phyloP scores from a whole-genome alignment of 2,888 invertebrate genomes.

The Morinoia aosen region DNA sequence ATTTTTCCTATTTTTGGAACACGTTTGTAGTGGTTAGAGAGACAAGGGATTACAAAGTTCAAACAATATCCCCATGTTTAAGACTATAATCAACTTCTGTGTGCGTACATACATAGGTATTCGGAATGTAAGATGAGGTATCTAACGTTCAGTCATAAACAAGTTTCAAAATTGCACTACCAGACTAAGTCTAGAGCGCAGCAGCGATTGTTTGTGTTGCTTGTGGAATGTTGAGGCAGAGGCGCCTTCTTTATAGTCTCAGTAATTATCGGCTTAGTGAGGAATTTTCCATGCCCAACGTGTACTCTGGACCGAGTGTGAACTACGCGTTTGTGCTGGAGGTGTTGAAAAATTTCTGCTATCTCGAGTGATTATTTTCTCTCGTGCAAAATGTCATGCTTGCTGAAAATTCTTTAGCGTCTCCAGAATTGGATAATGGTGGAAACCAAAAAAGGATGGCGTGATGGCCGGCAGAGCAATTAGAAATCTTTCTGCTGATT shows the following conservation, averaged over 20 bases:
- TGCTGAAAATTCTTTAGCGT: background rate
- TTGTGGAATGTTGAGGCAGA: background rate
- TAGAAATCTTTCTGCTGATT: background rate
- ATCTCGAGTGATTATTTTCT: background rate
- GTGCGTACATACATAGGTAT: background rate
- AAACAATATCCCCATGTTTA: background rate
- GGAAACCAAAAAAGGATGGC: background rate
- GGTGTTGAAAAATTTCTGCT: background rate
- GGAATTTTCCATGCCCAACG: background rate
- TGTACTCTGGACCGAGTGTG: background rate
- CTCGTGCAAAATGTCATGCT: background rate
- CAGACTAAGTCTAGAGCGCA: background rate
- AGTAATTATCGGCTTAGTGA: background rate
- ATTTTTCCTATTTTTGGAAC: background rate
- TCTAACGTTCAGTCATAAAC: background rate
- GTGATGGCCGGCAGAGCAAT: background rate
- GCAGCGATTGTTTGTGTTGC: background rate
- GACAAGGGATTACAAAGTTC: background rate
- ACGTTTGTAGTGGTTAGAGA: background rate
- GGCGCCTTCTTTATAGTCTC: background rate
- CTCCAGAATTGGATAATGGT: background rate
- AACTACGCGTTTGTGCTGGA: background rate
- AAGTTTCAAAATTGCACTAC: background rate
- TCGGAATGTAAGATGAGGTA: background rate
- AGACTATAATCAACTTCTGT: background rate